Percentiles rank a stretch among this genome's conserved stretches.
Evolutionary conservation across 2,113 vertebrate genomes (phyloP).

Genomic region (Carollia perspicillata): DNA sequence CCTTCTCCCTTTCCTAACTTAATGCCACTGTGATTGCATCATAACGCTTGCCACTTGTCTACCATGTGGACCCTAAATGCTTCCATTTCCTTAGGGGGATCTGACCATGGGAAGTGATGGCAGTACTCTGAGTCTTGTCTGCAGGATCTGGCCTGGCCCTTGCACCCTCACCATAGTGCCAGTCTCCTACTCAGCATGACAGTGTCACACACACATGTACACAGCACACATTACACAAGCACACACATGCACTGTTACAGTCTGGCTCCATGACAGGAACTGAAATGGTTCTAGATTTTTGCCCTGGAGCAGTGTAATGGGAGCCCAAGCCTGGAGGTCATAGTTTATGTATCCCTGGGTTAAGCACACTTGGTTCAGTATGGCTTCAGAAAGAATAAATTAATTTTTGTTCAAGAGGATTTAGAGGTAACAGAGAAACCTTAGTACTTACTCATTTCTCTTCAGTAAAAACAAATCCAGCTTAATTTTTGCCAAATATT

Average conservation of each 20-base stretch:
- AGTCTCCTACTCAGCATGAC: too few species aligned
- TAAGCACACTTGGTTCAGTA: neutral
- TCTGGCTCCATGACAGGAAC: neutral
- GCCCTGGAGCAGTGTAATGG: neutral
- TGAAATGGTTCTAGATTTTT: accelerated
- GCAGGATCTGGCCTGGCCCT: neutral
- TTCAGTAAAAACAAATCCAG: neutral
- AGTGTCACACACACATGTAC: neutral
- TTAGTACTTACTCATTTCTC: neutral
- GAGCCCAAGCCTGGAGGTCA: neutral
- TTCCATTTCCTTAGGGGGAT: neutral
- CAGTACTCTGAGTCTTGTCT: neutral
- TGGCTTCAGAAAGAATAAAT: neutral
- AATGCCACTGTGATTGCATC: accelerated
- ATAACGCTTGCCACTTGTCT: accelerated
- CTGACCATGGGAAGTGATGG: neutral
- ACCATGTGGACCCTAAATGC: accelerated
- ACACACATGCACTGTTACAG: accelerated
- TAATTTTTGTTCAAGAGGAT: neutral
- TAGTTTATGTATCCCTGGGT: accelerated
- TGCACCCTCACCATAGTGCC: neutral
- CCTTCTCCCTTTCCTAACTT: neutral
- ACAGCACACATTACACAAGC: neutral
- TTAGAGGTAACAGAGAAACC: neutral
- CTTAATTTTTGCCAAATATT: neutral